phyloP scores from a whole-genome alignment of 2,888 invertebrate species.

The Melieria crassipennis region DNA sequence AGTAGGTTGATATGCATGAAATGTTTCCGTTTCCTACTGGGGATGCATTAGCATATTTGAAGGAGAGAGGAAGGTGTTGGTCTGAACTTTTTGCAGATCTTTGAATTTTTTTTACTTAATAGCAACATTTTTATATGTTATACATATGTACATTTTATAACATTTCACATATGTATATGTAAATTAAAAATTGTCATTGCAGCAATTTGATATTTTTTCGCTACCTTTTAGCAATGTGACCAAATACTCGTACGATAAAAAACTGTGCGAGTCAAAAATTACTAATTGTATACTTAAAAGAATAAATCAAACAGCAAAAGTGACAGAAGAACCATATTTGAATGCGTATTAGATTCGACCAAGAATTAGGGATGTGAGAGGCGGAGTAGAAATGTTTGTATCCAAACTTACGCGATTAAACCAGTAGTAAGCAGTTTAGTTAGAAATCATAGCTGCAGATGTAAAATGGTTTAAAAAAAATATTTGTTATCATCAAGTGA shows the following conservation, averaged over 20 bases:
- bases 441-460: too few species aligned
- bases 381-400: too few species aligned
- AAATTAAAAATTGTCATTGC: neutral
- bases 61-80: conserved; percentile 43
- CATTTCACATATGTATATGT: neutral
- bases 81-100: conserved; percentile 49
- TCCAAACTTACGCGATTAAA: too few species aligned
- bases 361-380: too few species aligned
- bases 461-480: too few species aligned
- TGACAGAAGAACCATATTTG: too few species aligned
- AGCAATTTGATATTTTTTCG: neutral
- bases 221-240: neutral
- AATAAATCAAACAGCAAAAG: neutral
- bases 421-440: too few species aligned
- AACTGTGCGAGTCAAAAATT: neutral
- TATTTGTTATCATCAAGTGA: too few species aligned
- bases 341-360: too few species aligned
- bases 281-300: conserved; percentile 9
- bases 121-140: neutral
- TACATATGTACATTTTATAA: neutral
- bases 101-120: conserved; percentile 41
- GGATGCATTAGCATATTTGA: too few species aligned
- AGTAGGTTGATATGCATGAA: conserved; percentile 4
- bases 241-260: neutral
- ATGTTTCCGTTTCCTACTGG: neutral